Evolutionary conservation across 2,113 vertebrate genomes (phyloP).

Genomic region (Prunella himalayana): DNA sequence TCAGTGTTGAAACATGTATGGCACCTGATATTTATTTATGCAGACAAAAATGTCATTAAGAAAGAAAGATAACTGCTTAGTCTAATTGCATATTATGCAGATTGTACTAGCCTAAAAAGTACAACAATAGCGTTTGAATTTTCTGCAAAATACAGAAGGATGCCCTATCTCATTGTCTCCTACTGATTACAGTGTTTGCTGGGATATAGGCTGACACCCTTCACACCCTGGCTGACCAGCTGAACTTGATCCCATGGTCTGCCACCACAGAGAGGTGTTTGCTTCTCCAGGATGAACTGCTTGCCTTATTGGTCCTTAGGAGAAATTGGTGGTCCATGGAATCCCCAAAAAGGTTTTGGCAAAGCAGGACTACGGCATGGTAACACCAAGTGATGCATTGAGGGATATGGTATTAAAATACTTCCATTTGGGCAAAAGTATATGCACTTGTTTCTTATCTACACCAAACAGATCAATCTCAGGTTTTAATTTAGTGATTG

Average conservation of each 20-base stretch:
- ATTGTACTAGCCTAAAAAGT: background rate
- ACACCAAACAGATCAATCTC: background rate
- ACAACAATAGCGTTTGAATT: background rate
- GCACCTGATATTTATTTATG: background rate
- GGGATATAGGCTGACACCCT: background rate
- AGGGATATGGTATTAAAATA: background rate
- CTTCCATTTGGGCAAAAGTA: background rate
- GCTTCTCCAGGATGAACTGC: background rate
- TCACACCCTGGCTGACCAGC: background rate
- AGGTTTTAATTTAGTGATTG: background rate
- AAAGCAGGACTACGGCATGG: background rate
- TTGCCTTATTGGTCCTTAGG: background rate
- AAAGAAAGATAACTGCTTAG: background rate
- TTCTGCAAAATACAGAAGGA: background rate
- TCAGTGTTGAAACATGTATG: background rate
- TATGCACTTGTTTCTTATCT: background rate
- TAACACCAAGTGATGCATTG: background rate
- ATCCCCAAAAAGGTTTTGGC: accelerated
- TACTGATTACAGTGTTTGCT: background rate
- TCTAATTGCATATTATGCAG: background rate
- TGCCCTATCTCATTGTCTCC: accelerated
- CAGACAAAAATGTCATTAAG: background rate
- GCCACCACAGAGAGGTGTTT: background rate
- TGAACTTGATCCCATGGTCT: background rate
- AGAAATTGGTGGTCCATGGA: background rate